A percentile compares a stretch with the other conserved stretches of the same genome.
Conservation (phyloP, 2,797 vertebrate species). For the Bufotes viridis region DNA sequence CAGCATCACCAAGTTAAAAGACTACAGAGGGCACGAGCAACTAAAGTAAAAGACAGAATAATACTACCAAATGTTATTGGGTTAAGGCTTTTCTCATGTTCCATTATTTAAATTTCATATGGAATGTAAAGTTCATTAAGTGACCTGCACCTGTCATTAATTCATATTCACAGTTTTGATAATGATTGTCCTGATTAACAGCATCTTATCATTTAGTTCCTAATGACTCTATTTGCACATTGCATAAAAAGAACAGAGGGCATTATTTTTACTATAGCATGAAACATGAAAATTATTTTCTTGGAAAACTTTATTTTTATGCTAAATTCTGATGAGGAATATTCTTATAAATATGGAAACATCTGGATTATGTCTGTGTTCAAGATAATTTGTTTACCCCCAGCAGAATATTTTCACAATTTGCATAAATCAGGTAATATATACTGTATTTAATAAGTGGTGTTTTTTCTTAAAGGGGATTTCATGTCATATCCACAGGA, state of each 20-base stretch:
- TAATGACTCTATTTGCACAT: conserved; percentile 7
- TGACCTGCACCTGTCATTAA: conserved; percentile 18
- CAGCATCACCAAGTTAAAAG: neutral
- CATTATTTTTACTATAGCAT: neutral
- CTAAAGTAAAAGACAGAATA: conserved; percentile 6
- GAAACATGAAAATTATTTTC: neutral
- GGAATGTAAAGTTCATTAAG: neutral
- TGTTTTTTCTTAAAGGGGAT: too few relatives aligned
- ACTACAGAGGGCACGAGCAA: neutral
- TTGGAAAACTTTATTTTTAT: neutral
- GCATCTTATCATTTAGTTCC: neutral
- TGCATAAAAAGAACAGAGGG: neutral
- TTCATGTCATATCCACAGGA: too few relatives aligned
- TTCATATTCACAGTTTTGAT: conserved; percentile 1
- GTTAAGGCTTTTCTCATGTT: neutral
- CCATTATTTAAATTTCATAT: neutral
- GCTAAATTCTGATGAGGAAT: neutral
- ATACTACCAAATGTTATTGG: neutral
- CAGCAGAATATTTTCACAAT: neutral
- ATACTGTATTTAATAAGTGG: too few relatives aligned
- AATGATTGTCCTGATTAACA: conserved; percentile 19
- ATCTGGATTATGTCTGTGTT: neutral
- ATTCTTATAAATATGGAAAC: neutral
- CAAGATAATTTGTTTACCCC: neutral
- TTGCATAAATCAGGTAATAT: neutral